Percentiles rank a stretch among this genome's conserved stretches.
Conservation (phyloP, 2,113 vertebrate species). For the Globicephala melas region DNA sequence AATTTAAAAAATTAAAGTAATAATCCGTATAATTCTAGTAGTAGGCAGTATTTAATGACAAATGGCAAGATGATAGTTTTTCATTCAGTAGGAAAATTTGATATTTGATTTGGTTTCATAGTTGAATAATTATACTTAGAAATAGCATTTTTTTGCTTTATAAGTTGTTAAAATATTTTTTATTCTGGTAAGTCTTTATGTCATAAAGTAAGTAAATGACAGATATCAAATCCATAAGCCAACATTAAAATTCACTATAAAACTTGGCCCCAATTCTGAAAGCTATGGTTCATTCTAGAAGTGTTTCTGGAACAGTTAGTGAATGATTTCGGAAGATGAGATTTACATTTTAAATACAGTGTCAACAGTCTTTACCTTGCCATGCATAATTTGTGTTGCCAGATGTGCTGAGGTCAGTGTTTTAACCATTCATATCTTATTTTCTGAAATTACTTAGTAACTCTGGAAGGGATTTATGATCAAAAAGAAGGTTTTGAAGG, state of each 20-base stretch:
- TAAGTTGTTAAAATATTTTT: constrained; percentile 55
- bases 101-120: constrained; percentile 39
- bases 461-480: constrained; percentile 40
- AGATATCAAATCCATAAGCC: constrained; percentile 8
- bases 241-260: constrained; percentile 28
- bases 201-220: constrained; percentile 35
- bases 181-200: constrained; percentile 7
- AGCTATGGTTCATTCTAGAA: constrained; percentile 53
- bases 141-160: constrained; percentile 33
- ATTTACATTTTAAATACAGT: constrained; percentile 40
- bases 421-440: constrained; percentile 12
- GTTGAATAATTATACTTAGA: constrained; percentile 6
- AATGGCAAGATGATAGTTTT: constrained; percentile 40
- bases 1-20: neutral
- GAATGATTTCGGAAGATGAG: constrained; percentile 52
- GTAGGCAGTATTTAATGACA: neutral
- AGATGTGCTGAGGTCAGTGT: constrained; percentile 57
- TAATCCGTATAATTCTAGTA: neutral
- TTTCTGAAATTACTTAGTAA: constrained; percentile 54
- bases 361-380: constrained; percentile 7
- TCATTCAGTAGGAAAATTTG: constrained; percentile 12
- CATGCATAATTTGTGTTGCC: constrained; percentile 25
- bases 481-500: constrained; percentile 55
- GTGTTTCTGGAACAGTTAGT: constrained; percentile 55
- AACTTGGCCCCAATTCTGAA: neutral